Evolutionary conservation across 1,140 invertebrate genomes (phyloP), one percentile per base, ranked within the genome.

Genomic region (Anastrepha ludens): DNA sequence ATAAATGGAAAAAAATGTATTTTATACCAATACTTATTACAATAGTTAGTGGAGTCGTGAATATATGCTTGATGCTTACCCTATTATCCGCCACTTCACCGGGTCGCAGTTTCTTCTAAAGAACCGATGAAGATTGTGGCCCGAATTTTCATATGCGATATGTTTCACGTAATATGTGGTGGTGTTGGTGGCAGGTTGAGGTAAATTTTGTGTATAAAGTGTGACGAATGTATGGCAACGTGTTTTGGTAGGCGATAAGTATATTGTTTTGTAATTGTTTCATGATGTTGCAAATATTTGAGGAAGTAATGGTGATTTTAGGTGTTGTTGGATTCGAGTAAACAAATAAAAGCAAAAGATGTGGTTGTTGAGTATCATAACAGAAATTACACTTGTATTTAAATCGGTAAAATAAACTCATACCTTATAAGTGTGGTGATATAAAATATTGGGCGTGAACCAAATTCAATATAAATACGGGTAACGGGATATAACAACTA

Each of bases 31-130:
- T 55, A 55, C 6, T 55, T 55, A 55, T 55, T 11, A 55, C 50
- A 55, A 55, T 55, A 6, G 15, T 81, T 81, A 81, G 74, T 29
- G 15, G n/a, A 7, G 7, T 55, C 17, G n/a, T 81, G 17, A 17
- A 15, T 20, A 20, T 15, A 20, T 55, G 74, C 9, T 50, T 29
- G 44, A 20, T 85, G 41, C 96, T 98, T 97, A 98, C 97, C 97
- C 97, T 97, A 95, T 96, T 97, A 93, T 98, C 97, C 94, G 98
- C 97, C 93, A 98, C 96, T 95, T 98, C 97, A 94, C 97, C 97
- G 89, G 97, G 97, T 92, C 97, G 97, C 94, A 98, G 96, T 96
- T 98, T 98, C 90, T 92, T 92, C 91, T 92, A 88, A 81, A 29
- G 70, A 29, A 58, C n/a, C 17, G 74, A 81, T 81, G 74, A 55